A percentile compares a stretch with the other conserved stretches of the same genome.
Evolutionary conservation across 2,113 vertebrate species (phyloP).

Genomic region (Hippocampus mohnikei): DNA sequence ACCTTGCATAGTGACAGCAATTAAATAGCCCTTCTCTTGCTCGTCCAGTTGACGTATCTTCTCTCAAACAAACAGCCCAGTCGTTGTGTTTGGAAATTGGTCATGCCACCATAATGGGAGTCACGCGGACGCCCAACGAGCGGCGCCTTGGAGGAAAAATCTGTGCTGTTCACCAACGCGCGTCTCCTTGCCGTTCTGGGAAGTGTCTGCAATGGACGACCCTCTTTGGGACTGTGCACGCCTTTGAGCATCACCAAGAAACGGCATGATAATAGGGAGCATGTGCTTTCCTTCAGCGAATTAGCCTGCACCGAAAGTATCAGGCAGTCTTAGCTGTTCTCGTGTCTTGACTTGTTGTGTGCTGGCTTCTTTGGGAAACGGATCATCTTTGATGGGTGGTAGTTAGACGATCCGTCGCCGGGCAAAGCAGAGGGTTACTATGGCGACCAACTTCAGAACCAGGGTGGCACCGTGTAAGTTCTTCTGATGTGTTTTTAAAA

Average conservation of each 20-base stretch:
- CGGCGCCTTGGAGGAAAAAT: conserved; percentile 5
- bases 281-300: background rate
- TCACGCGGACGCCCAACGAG: conserved; percentile 52
- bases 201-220: background rate
- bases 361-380: background rate
- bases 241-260: background rate
- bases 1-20: background rate
- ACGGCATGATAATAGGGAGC: conserved; percentile 21
- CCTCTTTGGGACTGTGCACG: background rate
- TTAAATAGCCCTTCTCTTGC: background rate
- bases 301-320: background rate
- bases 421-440: background rate
- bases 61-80: conserved; percentile 5
- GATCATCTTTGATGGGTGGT: background rate
- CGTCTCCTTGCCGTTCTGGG: background rate
- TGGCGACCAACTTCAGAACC: conserved; percentile 2
- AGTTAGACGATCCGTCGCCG: background rate
- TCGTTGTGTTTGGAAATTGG: conserved; percentile 15
- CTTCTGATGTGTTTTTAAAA: background rate
- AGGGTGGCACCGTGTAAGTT: conserved; percentile 37
- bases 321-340: background rate
- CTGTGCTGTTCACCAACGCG: background rate
- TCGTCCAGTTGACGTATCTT: background rate
- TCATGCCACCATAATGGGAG: conserved; percentile 40
- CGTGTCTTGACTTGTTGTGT: background rate